phyloP scores from a whole-genome alignment of 2,888 invertebrate genomes.

The Drosophila diplacantha region DNA sequence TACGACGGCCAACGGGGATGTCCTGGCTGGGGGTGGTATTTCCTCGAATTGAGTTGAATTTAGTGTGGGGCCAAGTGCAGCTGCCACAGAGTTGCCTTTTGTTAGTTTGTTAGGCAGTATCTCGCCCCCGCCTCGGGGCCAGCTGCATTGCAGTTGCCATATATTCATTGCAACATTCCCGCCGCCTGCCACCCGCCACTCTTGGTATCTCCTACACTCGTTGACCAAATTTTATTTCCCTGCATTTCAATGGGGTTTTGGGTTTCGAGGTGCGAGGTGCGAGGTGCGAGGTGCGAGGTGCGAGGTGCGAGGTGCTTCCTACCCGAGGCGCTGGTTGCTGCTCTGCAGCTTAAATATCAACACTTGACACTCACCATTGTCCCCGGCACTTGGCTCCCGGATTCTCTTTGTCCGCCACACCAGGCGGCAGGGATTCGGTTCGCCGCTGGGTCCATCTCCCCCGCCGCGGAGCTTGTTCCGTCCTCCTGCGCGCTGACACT shows the following conservation, averaged over 20 bases:
- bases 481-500: background rate
- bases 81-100: conserved; percentile 39
- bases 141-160: conserved; percentile 69
- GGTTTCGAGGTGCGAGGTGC: background rate
- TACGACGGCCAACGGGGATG: conserved; percentile 12
- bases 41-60: conserved; percentile 36
- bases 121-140: conserved; percentile 27
- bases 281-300: background rate
- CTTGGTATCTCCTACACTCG: conserved; percentile 6
- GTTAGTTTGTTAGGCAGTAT: conserved; percentile 32
- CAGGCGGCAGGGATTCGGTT: conserved; percentile 11
- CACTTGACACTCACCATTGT: conserved; percentile 53
- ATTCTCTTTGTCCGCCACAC: conserved; percentile 26
- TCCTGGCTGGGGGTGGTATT: conserved; percentile 20
- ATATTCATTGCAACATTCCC: conserved; percentile 47
- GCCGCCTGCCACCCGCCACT: background rate
- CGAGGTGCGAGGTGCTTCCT: background rate
- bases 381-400: conserved; percentile 24
- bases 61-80: conserved; percentile 39
- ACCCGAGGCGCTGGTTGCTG: conserved; percentile 32
- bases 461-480: conserved; percentile 1
- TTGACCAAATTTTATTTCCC: conserved; percentile 38
- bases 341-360: conserved; percentile 56
- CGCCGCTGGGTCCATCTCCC: conserved; percentile 11
- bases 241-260: conserved; percentile 12